Evolutionary conservation across 2,797 vertebrate species (phyloP), one percentile per base, ranked within the genome.

Genomic region (Loriculus beryllinus): DNA sequence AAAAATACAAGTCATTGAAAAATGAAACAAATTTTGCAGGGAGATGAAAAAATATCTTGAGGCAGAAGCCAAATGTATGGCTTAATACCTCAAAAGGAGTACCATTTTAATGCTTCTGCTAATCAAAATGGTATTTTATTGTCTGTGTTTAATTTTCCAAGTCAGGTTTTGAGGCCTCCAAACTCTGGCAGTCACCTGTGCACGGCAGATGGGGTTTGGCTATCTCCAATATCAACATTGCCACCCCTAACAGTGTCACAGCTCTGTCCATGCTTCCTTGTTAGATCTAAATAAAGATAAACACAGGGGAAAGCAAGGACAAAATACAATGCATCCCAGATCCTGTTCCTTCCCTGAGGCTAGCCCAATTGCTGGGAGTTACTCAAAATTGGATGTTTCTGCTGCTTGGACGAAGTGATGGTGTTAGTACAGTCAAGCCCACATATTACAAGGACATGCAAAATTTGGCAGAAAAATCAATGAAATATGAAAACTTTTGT

Each of bases 351-450:
- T 59, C 33, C 35, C 28, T 25, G 16, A 69, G 16, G 12, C 12
- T 45, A 80, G 23, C 1, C 12, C 43, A 0, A 4, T 11, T 12
- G 2, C 7, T 22, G 14, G 3, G 28, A 31, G 21, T 35, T 79
- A 10, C 59, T 72, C 31, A 86, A 28, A 51, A 62, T 22, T 52
- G 48, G 13, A 40, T 65, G n/a, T 9, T 70, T 45, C 42, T 40
- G 7, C 13, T n/a, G 28, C 14, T 35, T 81, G 21, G 28, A 57
- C 3, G n/a, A 31, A 57, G 6, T 16, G 52, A 3, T 67, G 15
- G 6, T 45, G 7, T 14, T 57, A n/a, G 3, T 6, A 40, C 13
- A 65, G 40, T 26, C 6, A 75, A 69, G 7, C 5, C 8, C 33
- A 49, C 10, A 3, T 6, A 7, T 42, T 56, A 85, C 14, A 76